Conservation (phyloP, 2,888 invertebrate species). For the Dolomedes plantarius region DNA sequence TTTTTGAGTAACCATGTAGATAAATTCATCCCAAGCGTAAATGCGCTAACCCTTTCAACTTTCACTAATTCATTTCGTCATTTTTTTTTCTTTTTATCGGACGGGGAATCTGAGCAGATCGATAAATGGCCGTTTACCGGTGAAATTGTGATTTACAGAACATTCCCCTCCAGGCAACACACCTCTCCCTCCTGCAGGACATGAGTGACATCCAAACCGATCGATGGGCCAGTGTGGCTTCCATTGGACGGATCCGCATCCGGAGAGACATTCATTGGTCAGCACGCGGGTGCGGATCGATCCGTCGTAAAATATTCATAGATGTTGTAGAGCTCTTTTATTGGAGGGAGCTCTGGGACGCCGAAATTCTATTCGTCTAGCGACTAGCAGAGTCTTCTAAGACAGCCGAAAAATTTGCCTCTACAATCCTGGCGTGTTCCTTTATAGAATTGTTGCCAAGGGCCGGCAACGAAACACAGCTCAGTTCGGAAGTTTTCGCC, state of each 20-base stretch:
- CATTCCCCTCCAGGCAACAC: background rate
- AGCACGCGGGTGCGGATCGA: background rate
- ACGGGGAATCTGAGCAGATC: too few species aligned
- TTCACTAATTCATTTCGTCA: too few species aligned
- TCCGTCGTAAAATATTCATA: background rate
- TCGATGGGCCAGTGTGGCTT: background rate
- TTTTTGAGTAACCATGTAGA: too few species aligned
- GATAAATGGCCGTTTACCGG: background rate
- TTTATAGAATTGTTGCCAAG: background rate
- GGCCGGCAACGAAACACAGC: too few species aligned
- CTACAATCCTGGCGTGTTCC: background rate
- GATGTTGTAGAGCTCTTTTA: background rate
- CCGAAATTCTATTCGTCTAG: background rate
- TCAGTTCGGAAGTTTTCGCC: too few species aligned
- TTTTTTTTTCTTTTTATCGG: too few species aligned
- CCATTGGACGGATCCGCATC: background rate
- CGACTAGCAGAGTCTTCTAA: background rate
- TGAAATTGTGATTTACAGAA: background rate
- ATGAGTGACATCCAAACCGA: constrained; percentile 10
- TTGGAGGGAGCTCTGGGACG: background rate
- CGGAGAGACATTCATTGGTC: background rate
- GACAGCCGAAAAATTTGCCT: background rate
- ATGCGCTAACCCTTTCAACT: too few species aligned
- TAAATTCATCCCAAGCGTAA: too few species aligned
- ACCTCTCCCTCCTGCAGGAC: background rate